A percentile compares a stretch with the other conserved stretches of the same genome.
phyloP scores from a whole-genome alignment of 2,113 vertebrate genomes.

The Periophthalmodon schlosseri region DNA sequence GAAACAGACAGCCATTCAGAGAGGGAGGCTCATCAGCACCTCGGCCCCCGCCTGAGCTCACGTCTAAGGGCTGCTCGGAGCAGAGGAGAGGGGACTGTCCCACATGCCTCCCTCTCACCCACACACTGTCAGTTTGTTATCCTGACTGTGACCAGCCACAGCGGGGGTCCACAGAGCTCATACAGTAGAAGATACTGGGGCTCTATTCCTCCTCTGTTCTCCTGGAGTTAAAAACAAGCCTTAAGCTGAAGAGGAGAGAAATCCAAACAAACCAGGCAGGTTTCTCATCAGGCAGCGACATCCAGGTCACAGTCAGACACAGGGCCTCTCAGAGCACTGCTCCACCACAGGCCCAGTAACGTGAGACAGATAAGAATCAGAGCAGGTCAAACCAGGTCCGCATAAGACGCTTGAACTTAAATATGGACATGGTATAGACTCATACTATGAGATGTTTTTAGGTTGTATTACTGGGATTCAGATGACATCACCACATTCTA shows the following conservation, averaged over 20 bases:
- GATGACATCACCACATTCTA: too few relatives aligned
- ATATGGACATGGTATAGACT: background rate
- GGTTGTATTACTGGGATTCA: too few relatives aligned
- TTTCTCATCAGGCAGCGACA: constrained; percentile 38
- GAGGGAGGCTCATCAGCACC: constrained; percentile 65
- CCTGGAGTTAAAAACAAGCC: constrained; percentile 29
- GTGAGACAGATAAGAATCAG: constrained; percentile 54
- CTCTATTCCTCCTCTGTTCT: constrained; percentile 52
- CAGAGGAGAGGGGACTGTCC: constrained; percentile 34
- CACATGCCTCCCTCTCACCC: constrained; percentile 36
- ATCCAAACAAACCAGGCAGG: constrained; percentile 36
- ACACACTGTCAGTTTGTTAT: constrained; percentile 61
- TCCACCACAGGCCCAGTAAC: constrained; percentile 36
- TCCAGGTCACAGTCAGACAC: constrained; percentile 28
- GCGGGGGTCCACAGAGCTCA: constrained; percentile 38
- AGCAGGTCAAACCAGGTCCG: constrained; percentile 42
- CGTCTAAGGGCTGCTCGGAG: constrained; percentile 13
- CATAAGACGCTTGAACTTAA: background rate
- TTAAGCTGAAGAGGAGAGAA: constrained; percentile 16
- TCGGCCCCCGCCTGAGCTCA: constrained; percentile 15
- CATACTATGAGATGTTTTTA: background rate
- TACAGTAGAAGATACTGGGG: constrained; percentile 31
- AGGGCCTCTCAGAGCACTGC: constrained; percentile 41
- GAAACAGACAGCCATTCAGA: constrained; percentile 77
- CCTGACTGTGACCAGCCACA: constrained; percentile 46